Evolutionary conservation across 2,888 invertebrate species (phyloP).

Genomic region (Dolomedes plantarius): DNA sequence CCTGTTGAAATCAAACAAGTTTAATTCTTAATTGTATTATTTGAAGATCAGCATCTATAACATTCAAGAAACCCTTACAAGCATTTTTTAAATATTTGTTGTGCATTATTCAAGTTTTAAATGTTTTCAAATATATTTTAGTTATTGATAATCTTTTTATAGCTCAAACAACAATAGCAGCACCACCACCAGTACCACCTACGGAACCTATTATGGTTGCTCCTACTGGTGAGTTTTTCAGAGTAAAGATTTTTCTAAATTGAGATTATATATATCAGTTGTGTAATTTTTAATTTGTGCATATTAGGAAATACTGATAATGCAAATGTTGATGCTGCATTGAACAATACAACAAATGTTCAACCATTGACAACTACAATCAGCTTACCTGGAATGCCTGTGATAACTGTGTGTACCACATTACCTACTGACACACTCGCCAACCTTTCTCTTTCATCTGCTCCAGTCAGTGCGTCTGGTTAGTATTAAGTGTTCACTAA

Average conservation of each 20-base stretch:
- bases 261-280: no score
- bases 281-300: conserved; percentile 1
- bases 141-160: conserved; percentile 3
- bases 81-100: no score
- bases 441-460: conserved; percentile 43
- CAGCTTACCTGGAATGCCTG: conserved; percentile 86
- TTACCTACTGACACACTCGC: conserved; percentile 81
- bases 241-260: no score
- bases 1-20: no score
- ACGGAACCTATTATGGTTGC: conserved; percentile 58
- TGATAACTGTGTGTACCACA: conserved; percentile 86
- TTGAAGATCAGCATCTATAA: no score
- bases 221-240: conserved; percentile 33
- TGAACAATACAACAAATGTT: conserved; percentile 39
- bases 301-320: conserved; percentile 43
- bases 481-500: background rate
- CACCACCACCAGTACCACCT: conserved; percentile 10
- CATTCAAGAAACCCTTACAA: no score
- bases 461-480: conserved; percentile 36
- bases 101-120: no score
- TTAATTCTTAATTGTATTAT: no score
- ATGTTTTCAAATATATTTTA: no score
- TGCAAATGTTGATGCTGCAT: conserved; percentile 38
- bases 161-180: conserved; percentile 32
- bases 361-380: conserved; percentile 72